phyloP scores from a whole-genome alignment of 2,888 invertebrate genomes.

The Conomelus anceps region DNA sequence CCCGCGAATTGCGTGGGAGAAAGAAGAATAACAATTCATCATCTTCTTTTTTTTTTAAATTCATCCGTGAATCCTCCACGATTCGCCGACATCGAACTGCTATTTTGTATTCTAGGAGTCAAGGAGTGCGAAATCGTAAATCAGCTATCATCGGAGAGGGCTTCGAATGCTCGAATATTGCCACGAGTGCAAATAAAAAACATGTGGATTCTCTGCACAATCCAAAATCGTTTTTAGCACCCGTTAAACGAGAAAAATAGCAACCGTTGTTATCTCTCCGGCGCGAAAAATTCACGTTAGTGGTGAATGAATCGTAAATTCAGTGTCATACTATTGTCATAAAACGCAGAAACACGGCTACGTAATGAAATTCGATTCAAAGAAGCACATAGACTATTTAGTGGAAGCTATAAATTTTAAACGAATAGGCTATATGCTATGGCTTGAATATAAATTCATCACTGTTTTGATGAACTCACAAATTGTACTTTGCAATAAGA shows the following conservation, averaged over 20 bases:
- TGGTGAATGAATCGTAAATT: neutral
- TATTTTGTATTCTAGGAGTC: neutral
- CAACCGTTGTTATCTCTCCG: neutral
- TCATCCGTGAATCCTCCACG: neutral
- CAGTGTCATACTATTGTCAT: neutral
- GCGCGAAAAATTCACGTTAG: neutral
- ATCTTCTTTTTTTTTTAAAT: too few species aligned
- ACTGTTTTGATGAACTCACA: neutral
- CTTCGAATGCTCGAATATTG: neutral
- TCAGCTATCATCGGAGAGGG: neutral
- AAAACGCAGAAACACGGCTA: neutral
- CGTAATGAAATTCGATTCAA: neutral
- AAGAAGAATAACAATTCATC: neutral
- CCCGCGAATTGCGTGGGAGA: neutral
- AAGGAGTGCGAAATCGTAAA: neutral
- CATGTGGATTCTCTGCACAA: neutral
- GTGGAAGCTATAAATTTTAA: neutral
- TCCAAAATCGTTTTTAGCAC: neutral
- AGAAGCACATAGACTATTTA: neutral
- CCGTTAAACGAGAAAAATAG: neutral
- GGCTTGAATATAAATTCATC: neutral
- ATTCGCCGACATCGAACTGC: neutral
- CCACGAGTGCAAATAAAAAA: neutral
- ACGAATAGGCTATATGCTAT: neutral
- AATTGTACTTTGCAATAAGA: too few species aligned